Evolutionary conservation across 2,888 invertebrate species (phyloP).

Genomic region (Meghimatium bilineatum): DNA sequence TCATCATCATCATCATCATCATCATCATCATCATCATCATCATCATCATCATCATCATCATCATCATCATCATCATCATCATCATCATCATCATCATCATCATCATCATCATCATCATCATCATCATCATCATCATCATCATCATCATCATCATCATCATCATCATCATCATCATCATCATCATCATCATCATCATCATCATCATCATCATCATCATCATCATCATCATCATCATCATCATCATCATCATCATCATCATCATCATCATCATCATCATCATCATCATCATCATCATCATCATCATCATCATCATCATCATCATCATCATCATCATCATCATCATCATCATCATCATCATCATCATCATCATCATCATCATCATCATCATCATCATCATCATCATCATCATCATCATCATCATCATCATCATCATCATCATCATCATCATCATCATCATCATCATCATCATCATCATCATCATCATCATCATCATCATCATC

Average conservation of each 20-base stretch:
- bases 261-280: slow-evolving; percentile 47
- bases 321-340: slow-evolving; percentile 42
- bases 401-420: slow-evolving; percentile 47
- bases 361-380: slow-evolving; percentile 46
- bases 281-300: slow-evolving; percentile 39
- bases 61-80: slow-evolving; percentile 35
- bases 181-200: slow-evolving; percentile 46
- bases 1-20: too few relatives aligned
- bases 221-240: slow-evolving; percentile 47
- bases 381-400: slow-evolving; percentile 37
- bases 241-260: slow-evolving; percentile 35
- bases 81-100: slow-evolving; percentile 47
- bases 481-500: slow-evolving; percentile 44
- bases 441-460: slow-evolving; percentile 47
- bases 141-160: slow-evolving; percentile 42
- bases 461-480: slow-evolving; percentile 39
- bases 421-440: slow-evolving; percentile 35
- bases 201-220: slow-evolving; percentile 37
- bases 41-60: too few relatives aligned
- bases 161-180: slow-evolving; percentile 41
- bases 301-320: slow-evolving; percentile 44
- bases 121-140: slow-evolving; percentile 44
- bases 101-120: slow-evolving; percentile 39
- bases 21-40: neutral
- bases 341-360: slow-evolving; percentile 41